Evolutionary conservation across 1,140 invertebrate species (phyloP).

Genomic region (Drosophila littoralis): DNA sequence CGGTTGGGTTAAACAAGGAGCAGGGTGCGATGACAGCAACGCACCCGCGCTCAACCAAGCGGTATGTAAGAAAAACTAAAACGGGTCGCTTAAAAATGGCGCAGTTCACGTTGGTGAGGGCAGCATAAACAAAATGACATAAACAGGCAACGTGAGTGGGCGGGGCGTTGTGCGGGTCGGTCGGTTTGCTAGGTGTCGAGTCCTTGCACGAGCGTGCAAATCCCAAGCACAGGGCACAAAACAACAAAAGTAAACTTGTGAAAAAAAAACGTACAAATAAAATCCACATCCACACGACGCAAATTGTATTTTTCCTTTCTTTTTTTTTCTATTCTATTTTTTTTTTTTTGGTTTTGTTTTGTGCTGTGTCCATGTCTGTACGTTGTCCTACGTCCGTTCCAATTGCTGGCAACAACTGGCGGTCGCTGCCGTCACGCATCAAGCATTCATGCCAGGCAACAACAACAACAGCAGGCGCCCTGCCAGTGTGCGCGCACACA

Average conservation of each 20-base stretch:
- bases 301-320: conserved; percentile 66
- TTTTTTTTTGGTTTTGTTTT: conserved; percentile 26
- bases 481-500: conserved; percentile 37
- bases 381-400: conserved; percentile 55
- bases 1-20: not conserved
- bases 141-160: conserved; percentile 51
- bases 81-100: conserved; percentile 52
- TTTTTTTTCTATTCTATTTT: conserved; percentile 8
- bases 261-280: conserved; percentile 58
- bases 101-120: conserved; percentile 59
- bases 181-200: conserved; percentile 39
- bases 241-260: conserved; percentile 60
- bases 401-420: conserved; percentile 79
- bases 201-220: conserved; percentile 72
- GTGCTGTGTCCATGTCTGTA: conserved; percentile 20
- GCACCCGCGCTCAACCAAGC: not conserved
- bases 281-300: conserved; percentile 68
- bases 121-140: conserved; percentile 70
- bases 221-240: conserved; percentile 59
- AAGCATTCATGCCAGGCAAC: conserved; percentile 74
- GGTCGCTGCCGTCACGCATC: conserved; percentile 77
- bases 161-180: not conserved
- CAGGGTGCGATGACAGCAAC: conserved; percentile 14
- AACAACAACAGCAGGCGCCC: conserved; percentile 27
- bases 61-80: conserved; percentile 30